Conservation (phyloP, 2,113 vertebrate genomes). For the Ovis aries region DNA sequence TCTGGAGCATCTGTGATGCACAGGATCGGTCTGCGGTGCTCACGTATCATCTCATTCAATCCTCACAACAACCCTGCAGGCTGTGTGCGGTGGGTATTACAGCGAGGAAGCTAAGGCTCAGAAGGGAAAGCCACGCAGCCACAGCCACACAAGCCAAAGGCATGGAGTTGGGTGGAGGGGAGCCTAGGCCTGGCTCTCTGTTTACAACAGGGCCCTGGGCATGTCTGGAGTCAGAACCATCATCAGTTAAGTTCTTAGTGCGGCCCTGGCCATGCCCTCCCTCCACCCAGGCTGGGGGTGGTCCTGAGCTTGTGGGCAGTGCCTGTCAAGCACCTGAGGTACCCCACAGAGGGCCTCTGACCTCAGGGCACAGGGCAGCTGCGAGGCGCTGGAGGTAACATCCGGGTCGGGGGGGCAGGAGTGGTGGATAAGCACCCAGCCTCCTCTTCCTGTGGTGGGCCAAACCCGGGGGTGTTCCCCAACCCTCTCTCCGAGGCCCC, state of each 20-base stretch:
- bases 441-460: neutral
- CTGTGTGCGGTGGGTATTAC: fast-evolving
- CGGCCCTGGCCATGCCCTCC: fast-evolving
- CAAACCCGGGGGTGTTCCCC: no score
- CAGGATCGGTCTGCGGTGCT: no score
- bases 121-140: fast-evolving
- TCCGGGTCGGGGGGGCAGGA: fast-evolving
- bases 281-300: fast-evolving
- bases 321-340: fast-evolving
- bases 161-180: fast-evolving
- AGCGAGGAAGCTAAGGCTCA: fast-evolving
- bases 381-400: fast-evolving
- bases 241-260: fast-evolving
- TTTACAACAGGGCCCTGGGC: neutral
- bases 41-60: fast-evolving
- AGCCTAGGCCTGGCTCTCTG: neutral
- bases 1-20: fast-evolving
- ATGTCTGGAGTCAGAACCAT: neutral
- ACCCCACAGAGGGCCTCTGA: neutral
- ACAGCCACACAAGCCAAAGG: fast-evolving
- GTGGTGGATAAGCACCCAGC: neutral
- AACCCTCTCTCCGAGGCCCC: fast-evolving
- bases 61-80: fast-evolving
- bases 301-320: fast-evolving
- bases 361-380: fast-evolving